Base-by-base conservation (phyloP, 2,113 vertebrate genomes). In the Gymnobelideus leadbeateri region DNA sequence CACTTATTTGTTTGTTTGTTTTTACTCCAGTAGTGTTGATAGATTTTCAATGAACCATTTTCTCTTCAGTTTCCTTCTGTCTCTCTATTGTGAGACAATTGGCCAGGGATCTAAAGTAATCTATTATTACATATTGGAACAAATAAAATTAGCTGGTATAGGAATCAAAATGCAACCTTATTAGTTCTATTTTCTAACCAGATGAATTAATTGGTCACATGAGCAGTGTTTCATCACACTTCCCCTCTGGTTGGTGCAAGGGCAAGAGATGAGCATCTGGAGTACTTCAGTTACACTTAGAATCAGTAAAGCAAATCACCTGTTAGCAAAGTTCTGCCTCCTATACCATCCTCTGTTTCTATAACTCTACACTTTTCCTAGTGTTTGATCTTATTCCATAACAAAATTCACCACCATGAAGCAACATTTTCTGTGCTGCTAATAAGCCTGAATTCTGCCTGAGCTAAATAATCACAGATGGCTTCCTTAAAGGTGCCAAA, bases 401-500 rank as follows among this genome's bases (percentile, higher is more conserved):
- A 28, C 47, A 90, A 90, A 90, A 51, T 90, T 25, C 89, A 90
- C 89, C 89, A 84, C 68, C 68, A 84, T 84, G 89, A 90, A 90
- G 89, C 89, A 90, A 51, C 46, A 90, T 90, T 90, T 90, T 47
- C 46, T 90, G 89, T 31, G 46, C 10, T 90, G n/a, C 19, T 43
- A 84, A 84, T 90, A 90, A 50, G 46, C 49, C 25, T 90, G 28
- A 90, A 90, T 47, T 51, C 89, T 90, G 8, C 26, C 24, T 90
- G 46, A 50, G 89, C 47, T 90, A 51, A 47, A 51, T 90, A 51
- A 26, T 90, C 49, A 90, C 46, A 49, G 46, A 47, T 49, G 89
- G 24, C 3, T 90, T 90, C 25, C 46, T 49, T 51, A 90, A 47
- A 90, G 24, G 49, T 47, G 46, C 46, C 46, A 90, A 47, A 47